These are phyloP conservation scores for Haemorhous mexicanus DNA, from an alignment of 2,113 vertebrate species.

Conservation along the genomic window DNA sequence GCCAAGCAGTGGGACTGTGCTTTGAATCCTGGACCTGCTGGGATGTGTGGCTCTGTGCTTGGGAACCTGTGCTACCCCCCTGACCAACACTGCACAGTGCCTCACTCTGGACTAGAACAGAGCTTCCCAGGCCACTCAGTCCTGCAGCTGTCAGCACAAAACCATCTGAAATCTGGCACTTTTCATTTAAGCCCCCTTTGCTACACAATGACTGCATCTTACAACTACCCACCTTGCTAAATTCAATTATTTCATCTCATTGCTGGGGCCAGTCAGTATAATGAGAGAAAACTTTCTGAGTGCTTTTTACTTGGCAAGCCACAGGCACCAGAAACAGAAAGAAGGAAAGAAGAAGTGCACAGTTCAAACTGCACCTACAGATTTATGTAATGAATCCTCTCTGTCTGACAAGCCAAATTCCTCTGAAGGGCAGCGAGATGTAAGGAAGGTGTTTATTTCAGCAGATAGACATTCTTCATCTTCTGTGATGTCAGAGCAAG, in stretches of 20 bases:
- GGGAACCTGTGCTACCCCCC: neutral
- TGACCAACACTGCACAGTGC: neutral
- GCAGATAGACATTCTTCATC: neutral
- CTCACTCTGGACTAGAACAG: neutral
- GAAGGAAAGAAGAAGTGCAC: neutral
- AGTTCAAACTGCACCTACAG: neutral
- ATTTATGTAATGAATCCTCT: neutral
- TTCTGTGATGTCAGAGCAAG: neutral
- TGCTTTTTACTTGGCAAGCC: neutral
- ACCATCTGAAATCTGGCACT: neutral
- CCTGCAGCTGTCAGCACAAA: neutral
- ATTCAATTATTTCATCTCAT: conserved; percentile 17
- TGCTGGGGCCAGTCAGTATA: neutral
- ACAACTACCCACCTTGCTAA: neutral
- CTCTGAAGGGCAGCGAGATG: neutral
- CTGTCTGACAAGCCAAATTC: neutral
- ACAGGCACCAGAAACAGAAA: neutral
- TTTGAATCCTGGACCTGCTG: neutral
- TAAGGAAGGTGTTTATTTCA: neutral
- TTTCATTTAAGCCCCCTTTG: conserved; percentile 8
- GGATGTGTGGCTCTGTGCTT: neutral
- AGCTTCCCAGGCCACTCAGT: neutral
- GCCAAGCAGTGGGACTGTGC: neutral
- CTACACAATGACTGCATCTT: neutral
- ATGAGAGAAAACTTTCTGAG: neutral